These are phyloP conservation scores for Tipula vernalis DNA, from an alignment of 2,888 invertebrate species.

Conservation along the genomic window DNA sequence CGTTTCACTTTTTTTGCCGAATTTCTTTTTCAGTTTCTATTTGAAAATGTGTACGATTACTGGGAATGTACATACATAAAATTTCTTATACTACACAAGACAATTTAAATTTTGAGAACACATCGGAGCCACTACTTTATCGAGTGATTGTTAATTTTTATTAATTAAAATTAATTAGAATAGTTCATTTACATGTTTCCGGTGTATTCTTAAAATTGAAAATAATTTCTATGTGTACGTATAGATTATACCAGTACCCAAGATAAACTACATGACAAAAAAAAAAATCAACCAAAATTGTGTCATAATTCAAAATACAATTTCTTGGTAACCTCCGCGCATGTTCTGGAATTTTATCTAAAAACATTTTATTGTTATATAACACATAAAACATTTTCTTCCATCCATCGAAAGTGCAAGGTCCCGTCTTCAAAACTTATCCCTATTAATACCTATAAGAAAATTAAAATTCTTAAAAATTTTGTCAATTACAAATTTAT, in stretches of 20 bases:
- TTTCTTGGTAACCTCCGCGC: not conserved
- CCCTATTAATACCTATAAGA: not conserved
- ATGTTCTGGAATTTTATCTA: not conserved
- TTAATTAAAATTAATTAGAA: not conserved
- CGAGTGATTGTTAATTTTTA: not conserved
- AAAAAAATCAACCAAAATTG: not conserved
- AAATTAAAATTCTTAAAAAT: not conserved
- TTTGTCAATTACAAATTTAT: not conserved
- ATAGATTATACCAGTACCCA: not conserved
- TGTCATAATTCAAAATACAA: not conserved
- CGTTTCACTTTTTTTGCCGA: not conserved
- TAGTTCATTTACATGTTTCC: not conserved
- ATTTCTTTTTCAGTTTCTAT: not conserved
- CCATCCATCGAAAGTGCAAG: not conserved
- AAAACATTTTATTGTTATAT: not conserved
- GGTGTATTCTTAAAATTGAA: not conserved
- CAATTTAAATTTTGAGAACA: not conserved
- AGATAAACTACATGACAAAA: not conserved
- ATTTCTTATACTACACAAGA: not conserved
- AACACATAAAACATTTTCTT: not conserved
- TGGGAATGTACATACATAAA: not conserved
- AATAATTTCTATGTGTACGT: not conserved
- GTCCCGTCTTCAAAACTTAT: not conserved
- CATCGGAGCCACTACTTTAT: not conserved
- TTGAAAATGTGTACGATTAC: not conserved